phyloP scores from a whole-genome alignment of 2,113 vertebrate genomes.

The Rafetus swinhoei region DNA sequence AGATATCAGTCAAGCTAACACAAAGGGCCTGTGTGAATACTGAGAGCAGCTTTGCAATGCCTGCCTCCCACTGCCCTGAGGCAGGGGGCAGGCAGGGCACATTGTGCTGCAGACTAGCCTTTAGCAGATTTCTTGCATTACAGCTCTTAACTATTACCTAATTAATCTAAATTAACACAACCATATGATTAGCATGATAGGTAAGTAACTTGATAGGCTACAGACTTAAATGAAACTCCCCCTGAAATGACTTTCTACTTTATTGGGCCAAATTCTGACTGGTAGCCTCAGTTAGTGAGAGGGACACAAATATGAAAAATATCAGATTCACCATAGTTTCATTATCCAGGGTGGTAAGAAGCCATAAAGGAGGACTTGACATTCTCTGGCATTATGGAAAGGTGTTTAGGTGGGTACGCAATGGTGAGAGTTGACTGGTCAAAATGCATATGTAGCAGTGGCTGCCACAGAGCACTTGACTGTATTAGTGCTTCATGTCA shows the following conservation, averaged over 20 bases:
- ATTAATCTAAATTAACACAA: too few species aligned
- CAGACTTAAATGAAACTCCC: accelerated
- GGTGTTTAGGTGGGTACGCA: background rate
- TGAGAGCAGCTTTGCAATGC: too few species aligned
- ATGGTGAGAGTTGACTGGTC: background rate
- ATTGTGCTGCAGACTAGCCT: too few species aligned
- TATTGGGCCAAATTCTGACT: accelerated
- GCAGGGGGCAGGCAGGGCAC: too few species aligned
- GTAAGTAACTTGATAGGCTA: too few species aligned
- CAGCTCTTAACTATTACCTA: too few species aligned
- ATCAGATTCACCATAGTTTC: background rate
- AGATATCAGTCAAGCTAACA: too few species aligned
- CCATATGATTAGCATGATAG: too few species aligned
- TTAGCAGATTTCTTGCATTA: too few species aligned
- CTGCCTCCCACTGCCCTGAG: too few species aligned
- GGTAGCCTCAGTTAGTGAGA: accelerated
- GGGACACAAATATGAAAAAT: accelerated
- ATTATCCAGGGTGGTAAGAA: background rate
- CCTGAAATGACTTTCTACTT: background rate
- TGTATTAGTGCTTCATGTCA: background rate
- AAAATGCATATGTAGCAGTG: background rate
- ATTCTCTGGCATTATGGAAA: background rate
- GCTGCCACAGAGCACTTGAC: accelerated
- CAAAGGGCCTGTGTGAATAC: too few species aligned
- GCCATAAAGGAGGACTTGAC: background rate